Base-by-base conservation (phyloP, 2,797 vertebrate genomes). In the Oryzias dopingdopingensis region DNA sequence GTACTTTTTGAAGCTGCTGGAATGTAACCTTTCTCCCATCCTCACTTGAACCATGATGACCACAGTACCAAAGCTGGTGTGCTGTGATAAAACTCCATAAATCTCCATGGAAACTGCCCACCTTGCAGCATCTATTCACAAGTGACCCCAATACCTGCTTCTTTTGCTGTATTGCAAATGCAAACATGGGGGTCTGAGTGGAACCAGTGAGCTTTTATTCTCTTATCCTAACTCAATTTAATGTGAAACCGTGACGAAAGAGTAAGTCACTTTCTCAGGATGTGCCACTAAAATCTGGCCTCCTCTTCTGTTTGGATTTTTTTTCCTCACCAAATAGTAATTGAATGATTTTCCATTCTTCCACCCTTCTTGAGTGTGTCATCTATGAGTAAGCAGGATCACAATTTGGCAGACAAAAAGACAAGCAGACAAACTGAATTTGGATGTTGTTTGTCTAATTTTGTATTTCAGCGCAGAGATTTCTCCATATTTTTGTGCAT, bases 311-410 rank as follows among this genome's bases (percentile, higher is more conserved):
- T 20, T 42, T 17, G 18, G 24, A 58, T 15, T 49, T 42, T 14
- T 43, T 29, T 23, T 50, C 14, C 46, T 16, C 16, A 46, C 44
- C 29, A 26, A 40, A 32, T 13, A 18, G 14, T 44, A 24, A 42
- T 15, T 29, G 57, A 72, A 58, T 15, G 32, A 14, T 52, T 51
- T 42, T 43, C 54, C 26, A 8, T 16, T 40, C 10, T 23, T 43
- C 58, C 32, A 37, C 49, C 46, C 52, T 42, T 70, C 41, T 44
- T 42, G 12, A 53, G 29, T 66, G 24, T 63, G 62, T 75, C 64
- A 77, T 74, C 49, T 42, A 10, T 80, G 69, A 73, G 54, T 55
- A 64, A 62, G 52, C 43, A 62, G 18, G 43, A 20, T 52, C 22
- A 50, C 6, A 44, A n/a, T 46, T 32, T 56, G 10, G 54, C 22